Percentiles rank a stretch among this genome's conserved stretches.
phyloP scores from a whole-genome alignment of 2,888 invertebrate species.

The Drosophila birchii region DNA sequence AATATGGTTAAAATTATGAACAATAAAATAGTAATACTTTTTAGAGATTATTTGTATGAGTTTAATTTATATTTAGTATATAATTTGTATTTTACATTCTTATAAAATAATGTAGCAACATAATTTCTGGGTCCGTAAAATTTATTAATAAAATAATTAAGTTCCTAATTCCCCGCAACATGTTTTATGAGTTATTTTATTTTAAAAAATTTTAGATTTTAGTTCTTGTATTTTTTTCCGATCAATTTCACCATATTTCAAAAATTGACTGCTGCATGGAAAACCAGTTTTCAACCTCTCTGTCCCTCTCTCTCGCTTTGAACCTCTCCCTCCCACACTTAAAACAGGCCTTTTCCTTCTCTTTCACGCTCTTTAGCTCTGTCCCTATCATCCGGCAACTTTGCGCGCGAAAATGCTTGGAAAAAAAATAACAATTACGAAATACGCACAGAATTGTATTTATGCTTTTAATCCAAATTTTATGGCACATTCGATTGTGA shows the following conservation, averaged over 20 bases:
- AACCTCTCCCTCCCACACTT: constrained; percentile 12
- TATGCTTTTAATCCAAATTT: constrained; percentile 20
- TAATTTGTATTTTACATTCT: not conserved
- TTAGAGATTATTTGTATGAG: not conserved
- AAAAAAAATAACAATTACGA: constrained; percentile 34
- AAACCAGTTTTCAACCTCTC: constrained; percentile 53
- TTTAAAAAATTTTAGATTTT: constrained; percentile 3
- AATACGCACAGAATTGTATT: constrained; percentile 16
- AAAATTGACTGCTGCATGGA: constrained; percentile 36
- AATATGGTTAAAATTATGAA: not conserved
- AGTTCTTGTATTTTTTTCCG: constrained; percentile 3
- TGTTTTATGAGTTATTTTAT: not conserved
- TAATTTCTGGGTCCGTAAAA: not conserved
- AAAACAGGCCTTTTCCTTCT: constrained; percentile 58
- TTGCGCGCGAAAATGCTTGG: constrained; percentile 66
- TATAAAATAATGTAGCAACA: not conserved
- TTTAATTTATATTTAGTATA: too few relatives aligned
- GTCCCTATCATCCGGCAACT: constrained; percentile 38
- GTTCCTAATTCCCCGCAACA: not conserved
- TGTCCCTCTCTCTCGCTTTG: not conserved
- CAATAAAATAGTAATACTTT: not conserved
- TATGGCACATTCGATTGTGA: constrained; percentile 15
- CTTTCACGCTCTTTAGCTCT: constrained; percentile 1
- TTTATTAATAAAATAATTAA: not conserved
- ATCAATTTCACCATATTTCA: constrained; percentile 65